Base-by-base conservation (phyloP, 2,888 invertebrate genomes). In the Sesia bembeciformis region DNA sequence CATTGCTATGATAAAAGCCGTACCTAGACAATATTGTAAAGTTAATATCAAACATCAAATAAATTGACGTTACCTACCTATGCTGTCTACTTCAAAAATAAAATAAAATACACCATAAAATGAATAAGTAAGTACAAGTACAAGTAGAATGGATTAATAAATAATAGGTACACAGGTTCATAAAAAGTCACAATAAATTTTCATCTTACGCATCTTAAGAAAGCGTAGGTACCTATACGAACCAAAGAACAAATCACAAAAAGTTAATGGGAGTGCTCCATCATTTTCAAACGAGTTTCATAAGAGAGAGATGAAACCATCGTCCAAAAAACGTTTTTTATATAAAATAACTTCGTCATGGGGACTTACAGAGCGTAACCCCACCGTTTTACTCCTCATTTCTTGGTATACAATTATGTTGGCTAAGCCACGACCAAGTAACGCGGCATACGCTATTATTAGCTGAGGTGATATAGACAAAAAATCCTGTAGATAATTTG, bases 401-500 rank as follows among this genome's bases (percentile, higher is more conserved):
- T 85, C 85, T 82, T 72, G 78, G 84, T 80, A 87, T 75, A 72
- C 81, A 86, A 88, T 88, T 86, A 87, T 74, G 70, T 69, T 63
- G 68, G 72, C 55, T 63, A 38, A 50, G 43, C 62, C 56, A 54
- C 56, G 57, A 61, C 61, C 62, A 55, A 53, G 59, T 58, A 57
- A 46, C n/a, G 46, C 23, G 23, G 46, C 46, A 46, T 23, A 46
- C 8, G 23, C 46, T 54, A 52, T 54, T 53, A 56, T 57, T 52
- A 56, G 38, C 50, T 6, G 50, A 50, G 60, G 57, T 79, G 75
- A 78, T 77, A 64, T 63, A 58, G 65, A 66, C 62, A 71, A 75
- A 79, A 79, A 80, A 74, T 65, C 46, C 7, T 46, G 46, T 7
- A 46, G 46, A 46, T 46, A 46, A 46, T 46, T 46, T 46, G 62